Conservation (phyloP, 2,888 invertebrate genomes). For the Aspidiotus destructor region DNA sequence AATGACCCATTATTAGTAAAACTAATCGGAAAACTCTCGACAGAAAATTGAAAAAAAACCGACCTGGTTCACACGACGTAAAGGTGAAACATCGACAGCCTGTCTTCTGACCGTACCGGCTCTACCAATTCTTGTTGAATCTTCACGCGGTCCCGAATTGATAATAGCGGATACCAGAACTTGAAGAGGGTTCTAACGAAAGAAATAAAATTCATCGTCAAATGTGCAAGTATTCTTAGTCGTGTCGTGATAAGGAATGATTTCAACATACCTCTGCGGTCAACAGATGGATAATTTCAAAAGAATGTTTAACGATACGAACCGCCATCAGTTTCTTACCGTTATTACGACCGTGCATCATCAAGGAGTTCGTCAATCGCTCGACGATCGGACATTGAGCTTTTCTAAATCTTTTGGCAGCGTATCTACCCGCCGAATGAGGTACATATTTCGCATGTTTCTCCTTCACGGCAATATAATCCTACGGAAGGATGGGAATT, state of each 20-base stretch:
- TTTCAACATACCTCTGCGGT: slow-evolving; percentile 63
- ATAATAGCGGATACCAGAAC: slow-evolving; percentile 47
- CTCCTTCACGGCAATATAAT: slow-evolving; percentile 92
- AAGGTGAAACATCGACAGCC: slow-evolving; percentile 97
- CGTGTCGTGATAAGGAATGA: not conserved
- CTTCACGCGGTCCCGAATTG: slow-evolving; percentile 98
- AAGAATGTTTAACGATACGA: slow-evolving; percentile 96
- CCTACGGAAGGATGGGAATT: slow-evolving; percentile 44
- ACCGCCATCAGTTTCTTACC: slow-evolving; percentile 99
- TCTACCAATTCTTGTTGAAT: slow-evolving; percentile 98
- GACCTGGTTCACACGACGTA: slow-evolving; percentile 90
- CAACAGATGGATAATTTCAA: slow-evolving; percentile 94
- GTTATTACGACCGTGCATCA: slow-evolving; percentile 99
- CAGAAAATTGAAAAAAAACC: not conserved
- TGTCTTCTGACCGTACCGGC: slow-evolving; percentile 99
- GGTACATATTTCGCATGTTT: slow-evolving; percentile 98
- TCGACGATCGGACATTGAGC: slow-evolving; percentile 99
- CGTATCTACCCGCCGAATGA: slow-evolving; percentile 96
- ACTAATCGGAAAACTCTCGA: too few relatives aligned
- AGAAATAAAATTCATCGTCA: not conserved
- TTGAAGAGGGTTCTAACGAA: slow-evolving; percentile 39
- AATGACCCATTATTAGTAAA: not conserved
- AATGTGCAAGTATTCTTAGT: too few relatives aligned
- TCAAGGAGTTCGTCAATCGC: slow-evolving; percentile 89
- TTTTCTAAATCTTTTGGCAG: slow-evolving; percentile 95